phyloP scores from a whole-genome alignment of 2,797 vertebrate species.

The Allobates femoralis region DNA sequence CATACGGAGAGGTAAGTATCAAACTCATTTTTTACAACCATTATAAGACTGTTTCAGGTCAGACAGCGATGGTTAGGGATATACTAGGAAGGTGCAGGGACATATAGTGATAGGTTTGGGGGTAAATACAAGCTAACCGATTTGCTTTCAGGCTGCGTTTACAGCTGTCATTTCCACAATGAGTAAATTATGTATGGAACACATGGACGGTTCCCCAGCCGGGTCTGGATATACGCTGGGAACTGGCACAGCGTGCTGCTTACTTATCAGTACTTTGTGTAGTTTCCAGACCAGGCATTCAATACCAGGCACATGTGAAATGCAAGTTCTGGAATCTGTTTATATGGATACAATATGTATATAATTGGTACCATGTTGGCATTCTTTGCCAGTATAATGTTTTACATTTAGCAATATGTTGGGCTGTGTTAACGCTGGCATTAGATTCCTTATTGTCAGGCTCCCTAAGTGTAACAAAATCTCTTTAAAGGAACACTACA shows the following conservation, averaged over 20 bases:
- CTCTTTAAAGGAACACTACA: not conserved
- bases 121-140: too few relatives aligned
- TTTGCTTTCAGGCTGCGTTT: too few relatives aligned
- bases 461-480: not conserved
- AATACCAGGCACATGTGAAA: not conserved
- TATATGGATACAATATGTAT: not conserved
- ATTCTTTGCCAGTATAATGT: not conserved
- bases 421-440: not conserved
- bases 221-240: not conserved
- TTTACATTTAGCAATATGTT: not conserved
- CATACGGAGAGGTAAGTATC: too few relatives aligned
- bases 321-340: not conserved
- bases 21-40: too few relatives aligned
- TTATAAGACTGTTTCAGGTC: too few relatives aligned
- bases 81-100: too few relatives aligned
- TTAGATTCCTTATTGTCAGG: not conserved
- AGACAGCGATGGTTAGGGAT: too few relatives aligned
- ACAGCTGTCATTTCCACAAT: not conserved
- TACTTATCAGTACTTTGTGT: not conserved
- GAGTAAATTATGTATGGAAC: not conserved
- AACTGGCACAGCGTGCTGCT: not conserved
- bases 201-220: not conserved
- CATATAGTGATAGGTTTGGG: too few relatives aligned
- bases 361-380: conserved; percentile 18
- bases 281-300: not conserved